These are phyloP conservation scores for Pseudorhiza aurosa DNA, from an alignment of 30 jellyfish, hydroid and myxozoan genomes.

Conservation along the genomic window DNA sequence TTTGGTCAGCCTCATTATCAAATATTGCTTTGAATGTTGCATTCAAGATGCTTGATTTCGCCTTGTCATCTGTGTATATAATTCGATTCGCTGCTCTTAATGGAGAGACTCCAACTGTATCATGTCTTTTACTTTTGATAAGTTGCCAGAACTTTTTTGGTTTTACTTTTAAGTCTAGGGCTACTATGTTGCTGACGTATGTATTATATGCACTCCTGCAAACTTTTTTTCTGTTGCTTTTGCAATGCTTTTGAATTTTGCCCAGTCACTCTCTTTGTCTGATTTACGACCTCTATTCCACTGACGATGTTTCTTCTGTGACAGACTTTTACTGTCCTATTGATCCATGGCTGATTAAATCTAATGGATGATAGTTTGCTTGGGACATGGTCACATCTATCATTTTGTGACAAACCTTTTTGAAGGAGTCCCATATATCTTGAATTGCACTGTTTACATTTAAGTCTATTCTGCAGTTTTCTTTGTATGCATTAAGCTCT, in stretches of 20 bases:
- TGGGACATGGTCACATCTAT: conserved; percentile 29
- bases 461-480: conserved; percentile 26
- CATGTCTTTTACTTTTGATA: neutral
- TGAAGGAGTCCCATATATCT: conserved; percentile 35
- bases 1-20: neutral
- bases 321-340: conserved; percentile 73
- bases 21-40: conserved; percentile 24
- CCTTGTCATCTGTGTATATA: conserved; percentile 12
- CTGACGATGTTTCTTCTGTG: conserved; percentile 33
- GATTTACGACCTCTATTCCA: conserved; percentile 22
- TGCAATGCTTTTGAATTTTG: neutral
- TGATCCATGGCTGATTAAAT: conserved; percentile 66
- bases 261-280: neutral
- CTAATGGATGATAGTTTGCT: conserved; percentile 3
- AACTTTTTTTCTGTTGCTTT: neutral
- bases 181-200: neutral
- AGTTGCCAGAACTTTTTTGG: neutral
- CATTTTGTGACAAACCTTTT: conserved; percentile 1
- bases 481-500: conserved; percentile 12
- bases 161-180: neutral
- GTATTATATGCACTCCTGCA: neutral
- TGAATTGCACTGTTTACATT: conserved; percentile 38
- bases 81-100: conserved; percentile 7
- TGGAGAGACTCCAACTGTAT: conserved; percentile 34
- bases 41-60: conserved; percentile 18